Conservation (phyloP, 2,797 vertebrate genomes). For the Sebastiscus tertius region DNA sequence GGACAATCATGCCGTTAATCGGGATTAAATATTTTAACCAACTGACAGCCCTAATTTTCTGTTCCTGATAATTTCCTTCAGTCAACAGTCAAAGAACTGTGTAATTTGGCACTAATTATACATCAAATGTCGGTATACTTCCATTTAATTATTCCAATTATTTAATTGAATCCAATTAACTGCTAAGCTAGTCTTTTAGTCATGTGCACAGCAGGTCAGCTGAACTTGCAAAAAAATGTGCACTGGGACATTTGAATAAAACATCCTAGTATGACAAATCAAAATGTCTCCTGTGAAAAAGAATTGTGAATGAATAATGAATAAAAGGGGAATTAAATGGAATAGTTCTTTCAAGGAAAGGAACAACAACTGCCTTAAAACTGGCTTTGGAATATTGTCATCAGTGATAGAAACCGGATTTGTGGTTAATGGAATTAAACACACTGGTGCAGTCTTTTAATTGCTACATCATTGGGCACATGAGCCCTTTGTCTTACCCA, state of each 20-base stretch:
- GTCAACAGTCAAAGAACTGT: background rate
- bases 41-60: too few relatives aligned
- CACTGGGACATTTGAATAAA: background rate
- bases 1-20: too few relatives aligned
- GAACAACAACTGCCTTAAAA: background rate
- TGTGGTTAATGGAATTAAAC: background rate
- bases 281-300: background rate
- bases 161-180: background rate
- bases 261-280: too few relatives aligned
- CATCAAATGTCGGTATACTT: background rate
- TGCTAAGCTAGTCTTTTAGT: background rate
- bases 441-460: background rate
- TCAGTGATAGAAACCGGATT: background rate
- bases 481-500: constrained; percentile 77
- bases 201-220: too few relatives aligned
- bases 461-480: background rate
- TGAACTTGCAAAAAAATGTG: too few relatives aligned
- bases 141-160: background rate
- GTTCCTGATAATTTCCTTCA: background rate
- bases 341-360: background rate
- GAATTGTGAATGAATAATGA: rapidly evolving
- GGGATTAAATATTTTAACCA: too few relatives aligned
- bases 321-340: background rate
- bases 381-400: background rate
- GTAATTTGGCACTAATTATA: background rate